Percentiles rank a stretch among this genome's conserved stretches.
Evolutionary conservation across 92 coral and sea anemone species (phyloP).

Genomic region (Pocillopora grandis): DNA sequence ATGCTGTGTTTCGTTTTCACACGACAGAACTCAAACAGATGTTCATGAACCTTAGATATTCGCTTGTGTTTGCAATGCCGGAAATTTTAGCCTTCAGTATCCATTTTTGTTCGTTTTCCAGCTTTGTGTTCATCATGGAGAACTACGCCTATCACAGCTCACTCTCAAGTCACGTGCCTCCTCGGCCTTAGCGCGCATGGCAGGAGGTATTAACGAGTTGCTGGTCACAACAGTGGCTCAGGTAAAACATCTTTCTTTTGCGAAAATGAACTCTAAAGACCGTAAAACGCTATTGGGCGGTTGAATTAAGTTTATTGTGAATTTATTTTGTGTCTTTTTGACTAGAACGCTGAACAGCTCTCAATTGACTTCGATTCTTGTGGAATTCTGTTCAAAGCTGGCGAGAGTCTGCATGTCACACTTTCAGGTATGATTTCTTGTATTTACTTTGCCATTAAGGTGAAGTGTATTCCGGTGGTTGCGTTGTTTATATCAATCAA

Average conservation of each 20-base stretch:
- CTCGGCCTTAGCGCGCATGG: conserved; percentile 32
- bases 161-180: conserved; percentile 56
- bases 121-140: conserved; percentile 64
- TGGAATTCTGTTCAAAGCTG: neutral
- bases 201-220: neutral
- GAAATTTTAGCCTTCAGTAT: neutral
- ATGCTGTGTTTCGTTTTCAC: no score
- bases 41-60: no score
- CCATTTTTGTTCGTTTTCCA: neutral
- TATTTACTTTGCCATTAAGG: neutral
- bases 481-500: no score
- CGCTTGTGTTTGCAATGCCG: no score
- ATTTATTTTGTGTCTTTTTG: neutral
- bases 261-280: neutral
- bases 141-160: conserved; percentile 49
- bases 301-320: neutral
- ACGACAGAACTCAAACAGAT: no score
- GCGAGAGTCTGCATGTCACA: neutral
- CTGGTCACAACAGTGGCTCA: conserved; percentile 10
- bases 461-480: no score
- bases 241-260: neutral
- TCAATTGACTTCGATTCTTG: neutral
- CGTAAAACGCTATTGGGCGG: neutral
- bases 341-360: neutral
- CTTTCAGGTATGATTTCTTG: neutral